These are phyloP conservation scores for Scaptomyza polygonia DNA, from an alignment of 2,888 invertebrate genomes.

Conservation along the genomic window DNA sequence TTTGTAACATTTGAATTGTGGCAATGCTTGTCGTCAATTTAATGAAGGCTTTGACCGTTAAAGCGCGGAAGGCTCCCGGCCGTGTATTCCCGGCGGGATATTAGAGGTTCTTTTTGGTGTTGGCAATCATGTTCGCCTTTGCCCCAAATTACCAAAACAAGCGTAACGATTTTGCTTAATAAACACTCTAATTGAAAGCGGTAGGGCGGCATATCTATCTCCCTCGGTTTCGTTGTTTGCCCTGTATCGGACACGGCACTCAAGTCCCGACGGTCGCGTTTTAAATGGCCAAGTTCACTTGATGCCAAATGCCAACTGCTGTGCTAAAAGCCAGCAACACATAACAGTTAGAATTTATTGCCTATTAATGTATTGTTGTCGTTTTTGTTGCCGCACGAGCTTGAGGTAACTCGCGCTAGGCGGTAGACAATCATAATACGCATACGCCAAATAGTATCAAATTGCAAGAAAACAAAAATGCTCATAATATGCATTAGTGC, in stretches of 20 bases:
- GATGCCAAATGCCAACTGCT: conserved; percentile 70
- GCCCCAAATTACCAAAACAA: conserved; percentile 66
- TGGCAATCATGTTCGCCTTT: conserved; percentile 70
- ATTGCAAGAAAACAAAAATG: conserved; percentile 23
- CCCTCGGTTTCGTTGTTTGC: background rate
- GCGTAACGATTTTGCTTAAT: conserved; percentile 77
- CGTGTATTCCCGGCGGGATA: conserved; percentile 23
- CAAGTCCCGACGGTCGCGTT: conserved; percentile 50
- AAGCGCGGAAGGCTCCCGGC: conserved; percentile 30
- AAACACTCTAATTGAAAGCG: conserved; percentile 77
- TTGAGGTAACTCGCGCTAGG: conserved; percentile 56
- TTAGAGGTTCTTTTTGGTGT: conserved; percentile 24
- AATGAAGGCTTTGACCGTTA: conserved; percentile 37
- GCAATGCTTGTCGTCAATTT: conserved; percentile 52
- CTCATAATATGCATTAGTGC: background rate
- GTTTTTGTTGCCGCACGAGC: conserved; percentile 37
- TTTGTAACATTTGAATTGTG: conserved; percentile 16
- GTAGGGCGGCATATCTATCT: conserved; percentile 44
- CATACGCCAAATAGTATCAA: conserved; percentile 40
- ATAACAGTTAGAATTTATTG: conserved; percentile 81
- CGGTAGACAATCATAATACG: conserved; percentile 56
- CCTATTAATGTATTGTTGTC: conserved; percentile 69
- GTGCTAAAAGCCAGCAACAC: conserved; percentile 77
- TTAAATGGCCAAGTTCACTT: conserved; percentile 42
- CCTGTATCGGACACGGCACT: conserved; percentile 34